These are phyloP conservation scores for Actinostola sp. DNA, from an alignment of 92 coral and sea anemone species.

Conservation along the genomic window DNA sequence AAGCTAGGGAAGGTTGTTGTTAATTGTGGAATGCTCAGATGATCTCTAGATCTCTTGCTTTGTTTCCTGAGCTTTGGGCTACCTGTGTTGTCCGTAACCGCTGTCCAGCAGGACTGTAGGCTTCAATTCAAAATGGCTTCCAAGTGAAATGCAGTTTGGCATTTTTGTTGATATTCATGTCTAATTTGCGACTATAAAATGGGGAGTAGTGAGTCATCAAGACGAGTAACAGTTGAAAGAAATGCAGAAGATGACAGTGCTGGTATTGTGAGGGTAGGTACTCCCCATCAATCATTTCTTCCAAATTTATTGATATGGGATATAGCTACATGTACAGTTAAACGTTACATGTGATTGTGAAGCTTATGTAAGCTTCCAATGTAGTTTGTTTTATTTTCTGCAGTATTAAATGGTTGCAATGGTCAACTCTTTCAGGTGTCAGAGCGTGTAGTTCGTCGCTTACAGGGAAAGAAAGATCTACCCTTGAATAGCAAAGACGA, in stretches of 20 bases:
- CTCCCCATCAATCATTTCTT: background rate
- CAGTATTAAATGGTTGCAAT: background rate
- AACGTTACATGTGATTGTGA: no score
- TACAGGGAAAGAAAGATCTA: slow-evolving; percentile 73
- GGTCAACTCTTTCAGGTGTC: slow-evolving; percentile 53
- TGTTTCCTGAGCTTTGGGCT: no score
- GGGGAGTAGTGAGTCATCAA: slow-evolving; percentile 91
- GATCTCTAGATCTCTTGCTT: no score
- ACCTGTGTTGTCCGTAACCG: slow-evolving; percentile 1
- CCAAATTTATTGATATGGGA: background rate
- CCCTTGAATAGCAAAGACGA: slow-evolving; percentile 64
- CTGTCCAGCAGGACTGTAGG: slow-evolving; percentile 11
- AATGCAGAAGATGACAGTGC: slow-evolving; percentile 57
- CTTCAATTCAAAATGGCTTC: slow-evolving; percentile 73
- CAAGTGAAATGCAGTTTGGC: background rate
- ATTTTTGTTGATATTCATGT: background rate
- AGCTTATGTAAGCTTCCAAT: background rate
- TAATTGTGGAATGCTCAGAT: no score
- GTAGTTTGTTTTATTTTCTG: background rate
- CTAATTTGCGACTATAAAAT: slow-evolving; percentile 27
- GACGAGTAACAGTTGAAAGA: slow-evolving; percentile 74
- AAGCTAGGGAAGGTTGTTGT: no score
- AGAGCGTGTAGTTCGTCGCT: slow-evolving; percentile 82
- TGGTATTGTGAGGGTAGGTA: slow-evolving; percentile 73
- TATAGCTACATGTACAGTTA: background rate